Percentiles rank a stretch among this genome's conserved stretches.
Evolutionary conservation across 2,113 vertebrate genomes (phyloP).

Genomic region (Brachyhypopomus occidentalis): DNA sequence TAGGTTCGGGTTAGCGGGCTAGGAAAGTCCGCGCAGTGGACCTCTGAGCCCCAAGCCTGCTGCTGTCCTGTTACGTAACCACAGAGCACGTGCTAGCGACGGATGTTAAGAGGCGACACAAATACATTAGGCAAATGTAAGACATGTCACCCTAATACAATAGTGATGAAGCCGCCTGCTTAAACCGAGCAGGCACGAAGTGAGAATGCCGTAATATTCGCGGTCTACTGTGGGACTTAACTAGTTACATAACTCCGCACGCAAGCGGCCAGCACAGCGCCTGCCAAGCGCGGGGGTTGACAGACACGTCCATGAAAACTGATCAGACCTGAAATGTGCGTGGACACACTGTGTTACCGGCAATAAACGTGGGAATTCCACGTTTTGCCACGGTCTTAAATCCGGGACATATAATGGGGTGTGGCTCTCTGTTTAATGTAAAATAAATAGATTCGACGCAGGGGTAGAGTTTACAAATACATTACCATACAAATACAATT

Average conservation of each 20-base stretch:
- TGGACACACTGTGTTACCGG: neutral
- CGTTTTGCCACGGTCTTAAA: neutral
- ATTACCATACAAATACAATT: neutral
- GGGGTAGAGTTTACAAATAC: neutral
- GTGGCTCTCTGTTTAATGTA: neutral
- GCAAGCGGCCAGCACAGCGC: conserved; percentile 17
- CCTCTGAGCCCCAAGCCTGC: neutral
- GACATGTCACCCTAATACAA: no score
- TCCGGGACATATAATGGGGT: neutral
- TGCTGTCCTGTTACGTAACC: conserved; percentile 29
- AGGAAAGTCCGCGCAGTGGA: conserved; percentile 12
- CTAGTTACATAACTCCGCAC: conserved; percentile 43
- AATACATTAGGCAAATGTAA: neutral
- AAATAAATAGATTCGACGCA: neutral
- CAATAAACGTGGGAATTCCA: neutral
- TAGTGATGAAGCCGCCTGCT: neutral
- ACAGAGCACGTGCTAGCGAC: neutral
- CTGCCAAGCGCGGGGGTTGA: neutral
- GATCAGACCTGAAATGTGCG: conserved; percentile 25
- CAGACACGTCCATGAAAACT: neutral
- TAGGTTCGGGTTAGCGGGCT: conserved; percentile 39
- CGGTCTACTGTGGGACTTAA: neutral
- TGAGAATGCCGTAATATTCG: neutral
- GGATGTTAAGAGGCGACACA: neutral
- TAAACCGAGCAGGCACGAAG: neutral